A percentile compares a stretch with the other conserved stretches of the same genome.
Evolutionary conservation across 2,888 invertebrate genomes (phyloP).

Genomic region (Nebria salina): DNA sequence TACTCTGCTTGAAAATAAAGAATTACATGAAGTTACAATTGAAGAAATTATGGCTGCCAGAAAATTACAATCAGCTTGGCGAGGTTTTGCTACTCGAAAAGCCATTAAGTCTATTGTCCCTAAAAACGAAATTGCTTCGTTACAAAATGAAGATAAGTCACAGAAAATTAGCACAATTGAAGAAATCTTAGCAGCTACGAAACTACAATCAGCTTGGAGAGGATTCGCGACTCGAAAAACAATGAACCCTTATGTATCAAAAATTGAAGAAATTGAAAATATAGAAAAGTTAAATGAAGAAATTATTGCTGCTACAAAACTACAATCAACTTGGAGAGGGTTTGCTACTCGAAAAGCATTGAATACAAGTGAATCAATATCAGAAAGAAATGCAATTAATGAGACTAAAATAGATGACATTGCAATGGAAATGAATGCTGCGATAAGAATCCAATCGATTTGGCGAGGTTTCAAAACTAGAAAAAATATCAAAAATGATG

Average conservation of each 20-base stretch:
- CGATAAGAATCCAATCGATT: slow-evolving; percentile 11
- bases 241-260: neutral
- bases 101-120: neutral
- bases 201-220: slow-evolving; percentile 36
- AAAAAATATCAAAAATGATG: slow-evolving; percentile 18
- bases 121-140: neutral
- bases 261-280: neutral
- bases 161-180: neutral
- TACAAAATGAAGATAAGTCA: neutral
- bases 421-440: slow-evolving; percentile 6
- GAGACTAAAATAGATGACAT: neutral
- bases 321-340: slow-evolving; percentile 32
- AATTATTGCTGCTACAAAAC: slow-evolving; percentile 26
- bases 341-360: neutral
- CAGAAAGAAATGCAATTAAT: neutral
- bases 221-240: neutral
- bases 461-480: slow-evolving; percentile 16
- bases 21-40: slow-evolving; percentile 32
- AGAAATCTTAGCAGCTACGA: slow-evolving; percentile 26
- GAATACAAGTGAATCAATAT: slow-evolving; percentile 20
- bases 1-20: slow-evolving; percentile 20
- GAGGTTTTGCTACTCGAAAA: neutral
- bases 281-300: neutral
- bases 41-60: slow-evolving; percentile 48
- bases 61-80: neutral